Percentiles rank a stretch among this genome's conserved stretches.
These are phyloP conservation scores for Daphoenositta chrysoptera DNA, from an alignment of 2,113 vertebrate species.

Conservation along the genomic window DNA sequence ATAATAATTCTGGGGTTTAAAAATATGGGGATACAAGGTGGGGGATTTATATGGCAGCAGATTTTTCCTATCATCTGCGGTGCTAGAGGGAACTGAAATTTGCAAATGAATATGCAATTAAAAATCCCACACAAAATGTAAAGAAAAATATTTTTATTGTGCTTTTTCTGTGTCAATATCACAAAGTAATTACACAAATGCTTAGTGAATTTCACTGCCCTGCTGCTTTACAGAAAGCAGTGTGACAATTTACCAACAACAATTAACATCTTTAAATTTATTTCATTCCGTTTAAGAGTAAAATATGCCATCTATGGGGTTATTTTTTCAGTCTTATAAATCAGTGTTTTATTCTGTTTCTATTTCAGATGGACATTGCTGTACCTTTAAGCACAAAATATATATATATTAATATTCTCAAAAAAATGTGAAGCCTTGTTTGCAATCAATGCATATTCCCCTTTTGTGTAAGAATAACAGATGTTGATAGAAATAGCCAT, in stretches of 20 bases:
- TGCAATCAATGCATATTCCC: slow-evolving; percentile 65
- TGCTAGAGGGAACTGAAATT: not conserved
- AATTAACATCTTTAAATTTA: not conserved
- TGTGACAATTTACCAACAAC: not conserved
- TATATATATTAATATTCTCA: slow-evolving; percentile 38
- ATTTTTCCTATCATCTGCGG: not conserved
- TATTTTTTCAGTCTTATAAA: not conserved
- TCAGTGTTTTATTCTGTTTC: not conserved
- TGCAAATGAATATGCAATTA: slow-evolving; percentile 6
- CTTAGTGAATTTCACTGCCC: slow-evolving; percentile 9
- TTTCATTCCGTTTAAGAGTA: not conserved
- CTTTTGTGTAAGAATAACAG: slow-evolving; percentile 66
- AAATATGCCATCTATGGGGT: not conserved
- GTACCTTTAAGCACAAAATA: slow-evolving; percentile 55
- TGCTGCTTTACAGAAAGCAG: slow-evolving; percentile 5
- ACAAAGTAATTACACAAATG: slow-evolving; percentile 17
- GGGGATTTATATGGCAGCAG: not conserved
- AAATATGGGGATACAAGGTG: not conserved
- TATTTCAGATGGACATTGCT: not conserved
- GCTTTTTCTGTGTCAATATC: not conserved
- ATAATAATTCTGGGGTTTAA: not conserved
- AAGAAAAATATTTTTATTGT: slow-evolving; percentile 25
- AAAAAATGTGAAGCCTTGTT: slow-evolving; percentile 34
- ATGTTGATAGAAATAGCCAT: slow-evolving; percentile 75
- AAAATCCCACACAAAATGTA: not conserved